Base-by-base conservation (phyloP, 2,797 vertebrate genomes). In the Parauchenoglanis ngamensis region DNA sequence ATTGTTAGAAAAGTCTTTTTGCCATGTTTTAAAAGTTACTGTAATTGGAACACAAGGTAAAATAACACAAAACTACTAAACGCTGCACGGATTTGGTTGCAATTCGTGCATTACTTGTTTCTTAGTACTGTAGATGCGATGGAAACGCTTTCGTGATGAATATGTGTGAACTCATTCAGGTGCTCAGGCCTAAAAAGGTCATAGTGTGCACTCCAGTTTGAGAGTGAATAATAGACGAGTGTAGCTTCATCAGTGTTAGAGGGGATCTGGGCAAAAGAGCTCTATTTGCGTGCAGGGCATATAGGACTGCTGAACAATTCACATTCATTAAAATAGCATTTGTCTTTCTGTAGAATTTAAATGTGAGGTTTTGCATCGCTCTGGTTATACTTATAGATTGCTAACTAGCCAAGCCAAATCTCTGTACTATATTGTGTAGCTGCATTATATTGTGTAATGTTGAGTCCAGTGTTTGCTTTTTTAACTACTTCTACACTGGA, bases 271-370 rank as follows among this genome's bases (percentile, higher is more conserved):
- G 23, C 11, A 49, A 25, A 46, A 73, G 44, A 75, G 44, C 15
- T 31, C 7, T 54, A 52, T 19, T 77, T 54, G 25, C 28, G 35
- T 44, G 72, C 8, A 46, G 3, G 35, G 11, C 49, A 10, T 49
- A 13, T 23, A 49, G 21, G 21, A 5, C 21, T 73, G 40, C 44
- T 49, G 25, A 73, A 46, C 11, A 25, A 12, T 72, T 68, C 56
- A 17, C 76, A 72, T 83, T 83, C 4, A 87, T 85, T 72, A 63
- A 75, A 89, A 83, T 85, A 61, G 13, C 40, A 15, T 83, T 67
- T 17, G 28, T 35, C 21, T 54, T 72, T 85, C 52, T 28, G 59
- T 17, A 76, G 4, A 52, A 28, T n/a, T 52, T 13, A n/a, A n/a
- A 76, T 21, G 10, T 21, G 15, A 19, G 23, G 35, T 7, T 19